Evolutionary conservation across 2,888 invertebrate species (phyloP), one percentile per base, ranked within the genome.

Genomic region (Tinea pellionella): DNA sequence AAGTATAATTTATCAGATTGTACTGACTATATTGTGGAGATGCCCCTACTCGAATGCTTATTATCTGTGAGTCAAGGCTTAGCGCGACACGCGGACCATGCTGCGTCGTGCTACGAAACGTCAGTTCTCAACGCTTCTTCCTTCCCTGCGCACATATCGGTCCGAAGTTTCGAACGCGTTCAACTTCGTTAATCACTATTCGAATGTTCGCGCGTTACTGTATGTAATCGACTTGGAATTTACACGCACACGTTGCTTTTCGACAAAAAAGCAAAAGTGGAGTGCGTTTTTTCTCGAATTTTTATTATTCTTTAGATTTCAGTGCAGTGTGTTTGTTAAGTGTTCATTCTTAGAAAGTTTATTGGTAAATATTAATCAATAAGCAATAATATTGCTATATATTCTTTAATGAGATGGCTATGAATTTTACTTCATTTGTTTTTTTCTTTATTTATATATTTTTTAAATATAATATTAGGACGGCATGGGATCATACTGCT

Each of bases 241-340:
- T 60, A 12, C 30, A 32, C 73, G 72, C 73, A 78, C 75, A 66
- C 74, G 68, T 69, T 73, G 69, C 82, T 83, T 82, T 84, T 78
- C 30, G 30, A 64, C 64, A 69, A 76, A 80, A 82, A 80, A 75
- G 62, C 70, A 62, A 67, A 69, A 70, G 72, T 59, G 61, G 37
- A 59, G 59, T 62, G 62, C 61, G 60, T 58, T 61, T 61, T 59
- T 30, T 51, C 60, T 59, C 59, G 60, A 58, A 60, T 59, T 32
- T 51, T 60, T 51, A 61, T 37, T 47, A 47, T 47, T 9, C 12
- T 16, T 47, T 16, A 1, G 53, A 53, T 24, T 18, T 8, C 24
- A 24, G 69, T 6, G 24, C 6, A 24, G 70, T 70, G 73, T 74
- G 70, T 66, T 69, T 69, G 69, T 74, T 68, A 69, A 72, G 8